Percentiles rank a stretch among this genome's conserved stretches.
Conservation (phyloP, 2,888 invertebrate species). For the Caenorhabditis sp. region DNA sequence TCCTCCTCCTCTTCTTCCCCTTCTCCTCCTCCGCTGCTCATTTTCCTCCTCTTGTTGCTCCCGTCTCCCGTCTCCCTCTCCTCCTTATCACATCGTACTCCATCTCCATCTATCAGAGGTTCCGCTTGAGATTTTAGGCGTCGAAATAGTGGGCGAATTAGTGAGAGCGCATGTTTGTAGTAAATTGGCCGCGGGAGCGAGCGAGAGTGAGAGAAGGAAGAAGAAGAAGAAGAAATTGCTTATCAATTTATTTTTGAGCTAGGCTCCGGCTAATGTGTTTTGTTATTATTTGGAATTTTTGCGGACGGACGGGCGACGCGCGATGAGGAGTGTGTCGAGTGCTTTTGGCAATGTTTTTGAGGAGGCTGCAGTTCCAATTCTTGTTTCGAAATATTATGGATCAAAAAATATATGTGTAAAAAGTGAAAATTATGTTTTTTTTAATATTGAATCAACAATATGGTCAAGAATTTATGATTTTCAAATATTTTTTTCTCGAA, state of each 20-base stretch:
- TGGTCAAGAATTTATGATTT: too few relatives aligned
- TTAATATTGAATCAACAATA: too few relatives aligned
- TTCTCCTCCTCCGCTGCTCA: neutral
- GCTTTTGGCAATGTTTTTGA: conserved; percentile 7
- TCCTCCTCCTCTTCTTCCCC: neutral
- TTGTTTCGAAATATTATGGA: too few relatives aligned
- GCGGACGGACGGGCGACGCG: neutral
- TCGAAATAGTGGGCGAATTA: conserved; percentile 3
- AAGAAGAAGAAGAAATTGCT: neutral
- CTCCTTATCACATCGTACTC: neutral
- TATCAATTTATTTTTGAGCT: neutral
- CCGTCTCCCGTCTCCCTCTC: neutral
- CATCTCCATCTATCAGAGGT: conserved; percentile 12
- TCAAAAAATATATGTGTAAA: too few relatives aligned
- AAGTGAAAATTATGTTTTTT: too few relatives aligned
- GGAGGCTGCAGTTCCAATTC: too few relatives aligned
- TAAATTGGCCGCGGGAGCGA: conserved; percentile 14
- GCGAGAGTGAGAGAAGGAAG: neutral
- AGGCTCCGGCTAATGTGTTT: too few relatives aligned
- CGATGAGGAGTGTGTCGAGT: conserved; percentile 9
- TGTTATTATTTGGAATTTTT: neutral
- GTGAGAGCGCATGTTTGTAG: conserved; percentile 20
- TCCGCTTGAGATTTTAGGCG: conserved; percentile 10
- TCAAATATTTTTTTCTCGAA: too few relatives aligned
- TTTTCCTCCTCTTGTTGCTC: neutral